Percentiles rank a stretch among this genome's conserved stretches.
phyloP scores from a whole-genome alignment of 2,888 invertebrate species.

The Halictus ligatus region DNA sequence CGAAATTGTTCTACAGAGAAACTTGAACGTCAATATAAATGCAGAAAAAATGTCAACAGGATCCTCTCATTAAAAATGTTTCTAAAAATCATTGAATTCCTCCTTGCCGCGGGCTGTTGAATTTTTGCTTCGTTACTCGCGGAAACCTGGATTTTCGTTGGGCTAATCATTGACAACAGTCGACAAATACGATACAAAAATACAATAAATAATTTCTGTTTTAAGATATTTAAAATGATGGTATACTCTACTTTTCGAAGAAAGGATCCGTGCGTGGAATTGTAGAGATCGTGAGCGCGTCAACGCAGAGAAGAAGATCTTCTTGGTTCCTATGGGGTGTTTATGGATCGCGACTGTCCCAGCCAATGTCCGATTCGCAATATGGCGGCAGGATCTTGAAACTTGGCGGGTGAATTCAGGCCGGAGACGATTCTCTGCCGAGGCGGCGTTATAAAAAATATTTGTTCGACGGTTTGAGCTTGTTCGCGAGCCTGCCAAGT shows the following conservation, averaged over 20 bases:
- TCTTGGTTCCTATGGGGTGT: not conserved
- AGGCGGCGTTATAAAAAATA: conserved; percentile 56
- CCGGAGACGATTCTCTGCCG: conserved; percentile 28
- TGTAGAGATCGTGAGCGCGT: too few species aligned
- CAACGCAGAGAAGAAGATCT: not conserved
- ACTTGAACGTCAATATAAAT: not conserved
- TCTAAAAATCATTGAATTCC: not conserved
- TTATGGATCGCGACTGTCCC: not conserved
- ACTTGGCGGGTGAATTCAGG: conserved; percentile 34
- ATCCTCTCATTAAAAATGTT: not conserved
- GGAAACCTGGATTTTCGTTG: too few species aligned
- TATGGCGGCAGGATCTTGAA: conserved; percentile 17
- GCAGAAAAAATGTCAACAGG: not conserved
- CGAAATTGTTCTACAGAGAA: not conserved
- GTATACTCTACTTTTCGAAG: not conserved
- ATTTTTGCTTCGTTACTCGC: too few species aligned
- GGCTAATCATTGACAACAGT: too few species aligned
- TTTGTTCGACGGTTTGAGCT: conserved; percentile 43
- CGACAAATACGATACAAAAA: too few species aligned
- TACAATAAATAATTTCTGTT: not conserved
- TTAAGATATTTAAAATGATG: not conserved
- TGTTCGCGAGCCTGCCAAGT: conserved; percentile 26
- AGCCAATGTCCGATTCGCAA: not conserved
- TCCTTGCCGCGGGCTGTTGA: too few species aligned
- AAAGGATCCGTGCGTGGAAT: not conserved